These are phyloP conservation scores for Drosophila takahashii DNA, from an alignment of 1,140 invertebrate genomes.

Conservation along the genomic window DNA sequence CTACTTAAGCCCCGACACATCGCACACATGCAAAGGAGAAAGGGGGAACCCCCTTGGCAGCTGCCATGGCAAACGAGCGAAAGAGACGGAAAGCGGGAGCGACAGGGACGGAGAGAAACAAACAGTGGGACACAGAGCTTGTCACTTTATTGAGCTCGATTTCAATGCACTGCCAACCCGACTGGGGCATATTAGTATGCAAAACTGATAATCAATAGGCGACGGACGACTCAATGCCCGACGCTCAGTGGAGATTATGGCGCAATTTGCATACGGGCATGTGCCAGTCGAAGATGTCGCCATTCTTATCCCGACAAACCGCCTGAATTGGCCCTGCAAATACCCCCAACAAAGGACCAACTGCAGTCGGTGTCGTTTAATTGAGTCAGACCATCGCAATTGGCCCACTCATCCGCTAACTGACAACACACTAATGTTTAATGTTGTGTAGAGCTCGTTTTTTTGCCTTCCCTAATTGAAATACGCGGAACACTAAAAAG, in stretches of 20 bases:
- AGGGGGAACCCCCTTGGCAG: conserved; percentile 32
- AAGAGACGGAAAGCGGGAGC: conserved; percentile 13
- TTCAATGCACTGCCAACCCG: conserved; percentile 31
- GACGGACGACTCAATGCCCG: conserved; percentile 34
- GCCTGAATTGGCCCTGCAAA: not conserved
- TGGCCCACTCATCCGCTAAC: conserved; percentile 20
- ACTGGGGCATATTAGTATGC: conserved; percentile 69
- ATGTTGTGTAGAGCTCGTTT: conserved; percentile 5
- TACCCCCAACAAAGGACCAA: conserved; percentile 1
- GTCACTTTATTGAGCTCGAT: conserved; percentile 51
- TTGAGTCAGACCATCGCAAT: conserved; percentile 22
- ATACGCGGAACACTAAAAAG: conserved; percentile 27
- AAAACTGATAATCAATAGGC: conserved; percentile 79
- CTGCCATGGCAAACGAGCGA: conserved; percentile 44
- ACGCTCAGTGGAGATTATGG: conserved; percentile 45
- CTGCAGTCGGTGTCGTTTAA: conserved; percentile 22
- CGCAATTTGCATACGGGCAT: conserved; percentile 43
- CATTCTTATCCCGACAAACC: conserved; percentile 9
- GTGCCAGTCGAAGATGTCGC: conserved; percentile 46
- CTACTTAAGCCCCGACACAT: conserved; percentile 40
- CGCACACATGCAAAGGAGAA: conserved; percentile 12
- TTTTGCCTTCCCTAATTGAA: conserved; percentile 22
- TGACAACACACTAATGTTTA: conserved; percentile 20
- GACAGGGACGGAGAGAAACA: conserved; percentile 32
- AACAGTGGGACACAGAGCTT: conserved; percentile 43